Evolutionary conservation across 2,113 vertebrate species (phyloP).

Genomic region (Axis porcinus): DNA sequence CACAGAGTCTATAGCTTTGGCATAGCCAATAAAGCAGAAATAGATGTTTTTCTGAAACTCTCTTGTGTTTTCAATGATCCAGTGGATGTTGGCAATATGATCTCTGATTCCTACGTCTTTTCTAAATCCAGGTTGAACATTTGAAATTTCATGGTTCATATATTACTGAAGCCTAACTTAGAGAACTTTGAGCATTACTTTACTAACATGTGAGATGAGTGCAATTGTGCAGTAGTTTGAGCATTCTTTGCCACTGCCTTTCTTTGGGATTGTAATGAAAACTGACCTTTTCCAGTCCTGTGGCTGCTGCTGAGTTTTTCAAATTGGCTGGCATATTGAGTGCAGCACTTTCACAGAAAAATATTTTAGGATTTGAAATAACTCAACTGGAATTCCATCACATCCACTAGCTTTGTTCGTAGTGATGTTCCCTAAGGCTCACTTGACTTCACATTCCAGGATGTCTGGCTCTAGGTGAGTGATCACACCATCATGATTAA

Average conservation of each 20-base stretch:
- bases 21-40: not conserved
- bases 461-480: not conserved
- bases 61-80: not conserved
- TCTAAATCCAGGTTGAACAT: not conserved
- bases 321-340: not conserved
- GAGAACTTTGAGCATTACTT: not conserved
- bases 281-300: not conserved
- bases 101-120: not conserved
- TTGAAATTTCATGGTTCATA: rapidly evolving
- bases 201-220: not conserved
- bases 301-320: not conserved
- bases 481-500: not conserved
- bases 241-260: not conserved
- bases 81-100: not conserved
- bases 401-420: not conserved
- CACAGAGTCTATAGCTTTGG: not conserved
- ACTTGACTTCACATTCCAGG: not conserved
- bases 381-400: not conserved
- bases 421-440: not conserved
- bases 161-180: not conserved
- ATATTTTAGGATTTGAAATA: not conserved
- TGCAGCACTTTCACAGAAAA: not conserved
- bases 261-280: not conserved
- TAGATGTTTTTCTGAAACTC: not conserved
- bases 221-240: rapidly evolving